These are phyloP conservation scores for Ricordea florida DNA, from an alignment of 92 coral and sea anemone species.

Conservation along the genomic window DNA sequence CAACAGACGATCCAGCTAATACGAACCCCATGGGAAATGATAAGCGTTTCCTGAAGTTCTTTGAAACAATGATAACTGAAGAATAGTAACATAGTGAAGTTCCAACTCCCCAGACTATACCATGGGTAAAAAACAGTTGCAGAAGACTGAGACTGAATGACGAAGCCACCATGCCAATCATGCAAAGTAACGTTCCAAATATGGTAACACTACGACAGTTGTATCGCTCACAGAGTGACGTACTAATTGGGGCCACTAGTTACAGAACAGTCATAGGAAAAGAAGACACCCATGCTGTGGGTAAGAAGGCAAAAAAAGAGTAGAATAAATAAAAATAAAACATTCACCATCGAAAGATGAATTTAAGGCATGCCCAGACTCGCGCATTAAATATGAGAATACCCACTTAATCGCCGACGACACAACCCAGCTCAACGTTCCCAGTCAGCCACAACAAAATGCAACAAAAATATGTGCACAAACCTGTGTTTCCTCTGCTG, in stretches of 20 bases:
- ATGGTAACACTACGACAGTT: conserved; percentile 41
- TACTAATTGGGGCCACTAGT: conserved; percentile 39
- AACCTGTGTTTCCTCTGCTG: too few species aligned
- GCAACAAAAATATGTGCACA: too few species aligned
- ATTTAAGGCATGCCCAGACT: too few species aligned
- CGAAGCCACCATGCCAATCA: conserved; percentile 33
- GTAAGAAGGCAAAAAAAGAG: too few species aligned
- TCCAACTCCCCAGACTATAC: conserved; percentile 54
- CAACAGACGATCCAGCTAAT: conserved; percentile 33
- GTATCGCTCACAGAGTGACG: conserved; percentile 42
- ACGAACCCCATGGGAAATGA: conserved; percentile 47
- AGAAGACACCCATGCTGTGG: conserved; percentile 56
- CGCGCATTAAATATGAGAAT: too few species aligned
- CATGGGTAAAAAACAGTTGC: conserved; percentile 34
- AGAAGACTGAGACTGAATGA: conserved; percentile 37
- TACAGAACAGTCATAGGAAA: conserved; percentile 26
- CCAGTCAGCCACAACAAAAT: too few species aligned
- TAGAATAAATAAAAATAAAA: too few species aligned
- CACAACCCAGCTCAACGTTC: too few species aligned
- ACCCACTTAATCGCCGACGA: too few species aligned
- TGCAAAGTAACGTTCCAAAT: conserved; percentile 16
- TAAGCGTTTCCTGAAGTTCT: conserved; percentile 14
- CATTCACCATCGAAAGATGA: too few species aligned
- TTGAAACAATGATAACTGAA: neutral
- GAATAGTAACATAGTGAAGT: conserved; percentile 49